Conservation (phyloP, 2,113 vertebrate species). For the Glaucomys volans region DNA sequence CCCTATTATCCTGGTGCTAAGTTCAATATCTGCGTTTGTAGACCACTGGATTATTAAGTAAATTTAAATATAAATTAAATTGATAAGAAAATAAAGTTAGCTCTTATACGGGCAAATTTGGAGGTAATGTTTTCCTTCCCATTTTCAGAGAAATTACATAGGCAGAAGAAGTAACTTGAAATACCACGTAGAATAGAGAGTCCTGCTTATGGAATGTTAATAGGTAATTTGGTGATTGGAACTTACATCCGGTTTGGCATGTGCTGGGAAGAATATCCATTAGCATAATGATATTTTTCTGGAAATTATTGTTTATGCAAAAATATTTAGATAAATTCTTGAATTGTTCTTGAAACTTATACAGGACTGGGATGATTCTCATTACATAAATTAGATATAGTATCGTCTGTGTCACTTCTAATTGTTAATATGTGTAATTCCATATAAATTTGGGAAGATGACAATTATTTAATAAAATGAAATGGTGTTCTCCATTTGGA, state of each 20-base stretch:
- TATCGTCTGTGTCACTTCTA: background rate
- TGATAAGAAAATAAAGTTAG: background rate
- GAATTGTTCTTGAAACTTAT: background rate
- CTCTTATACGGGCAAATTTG: background rate
- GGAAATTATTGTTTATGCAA: background rate
- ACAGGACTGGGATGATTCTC: background rate
- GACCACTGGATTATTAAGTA: background rate
- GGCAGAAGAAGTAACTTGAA: background rate
- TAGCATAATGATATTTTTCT: background rate
- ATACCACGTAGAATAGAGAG: background rate
- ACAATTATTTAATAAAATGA: background rate
- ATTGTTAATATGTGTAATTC: background rate
- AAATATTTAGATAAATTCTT: background rate
- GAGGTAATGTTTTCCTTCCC: no score
- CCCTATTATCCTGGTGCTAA: background rate
- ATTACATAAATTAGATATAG: background rate
- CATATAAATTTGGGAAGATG: background rate
- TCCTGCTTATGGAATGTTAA: background rate
- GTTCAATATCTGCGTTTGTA: background rate
- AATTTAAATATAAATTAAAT: background rate
- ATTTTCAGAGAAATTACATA: no score
- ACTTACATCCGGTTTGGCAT: background rate
- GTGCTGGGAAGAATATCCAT: background rate
- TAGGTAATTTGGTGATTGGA: background rate
- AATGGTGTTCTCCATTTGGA: background rate